Conservation (phyloP, 2,113 vertebrate species). For the Peromyscus californicus region DNA sequence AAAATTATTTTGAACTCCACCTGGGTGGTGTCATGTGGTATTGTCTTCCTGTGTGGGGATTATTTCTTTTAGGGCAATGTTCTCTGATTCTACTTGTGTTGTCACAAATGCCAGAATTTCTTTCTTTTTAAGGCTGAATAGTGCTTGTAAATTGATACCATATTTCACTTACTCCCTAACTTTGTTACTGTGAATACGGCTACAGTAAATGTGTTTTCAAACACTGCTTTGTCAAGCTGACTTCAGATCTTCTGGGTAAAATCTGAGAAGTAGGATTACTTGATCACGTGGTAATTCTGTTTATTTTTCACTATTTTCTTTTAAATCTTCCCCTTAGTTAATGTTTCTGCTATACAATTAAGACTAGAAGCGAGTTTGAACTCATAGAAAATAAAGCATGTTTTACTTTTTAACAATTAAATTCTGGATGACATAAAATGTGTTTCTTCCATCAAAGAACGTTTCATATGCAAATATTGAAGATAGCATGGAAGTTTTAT, state of each 20-base stretch:
- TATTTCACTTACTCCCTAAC: neutral
- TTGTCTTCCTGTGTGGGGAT: neutral
- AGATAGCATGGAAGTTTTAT: neutral
- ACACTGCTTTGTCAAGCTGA: neutral
- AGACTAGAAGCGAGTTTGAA: neutral
- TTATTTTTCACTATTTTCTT: neutral
- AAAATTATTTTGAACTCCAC: neutral
- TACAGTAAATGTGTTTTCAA: neutral
- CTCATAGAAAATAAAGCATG: neutral
- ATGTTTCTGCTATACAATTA: neutral
- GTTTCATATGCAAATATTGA: neutral
- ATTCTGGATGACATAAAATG: neutral
- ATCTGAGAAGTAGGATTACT: neutral
- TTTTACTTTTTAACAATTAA: neutral
- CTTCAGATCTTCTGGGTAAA: neutral
- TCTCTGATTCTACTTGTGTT: neutral
- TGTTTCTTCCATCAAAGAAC: neutral
- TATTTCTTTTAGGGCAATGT: neutral
- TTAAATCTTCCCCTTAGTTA: neutral
- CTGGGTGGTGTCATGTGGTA: neutral
- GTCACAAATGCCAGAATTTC: neutral
- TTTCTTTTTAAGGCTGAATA: neutral
- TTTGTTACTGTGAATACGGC: neutral
- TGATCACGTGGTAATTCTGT: neutral
- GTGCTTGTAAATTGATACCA: neutral